These are phyloP conservation scores for Aradus depressus DNA, from an alignment of 2,888 invertebrate species.

Conservation along the genomic window DNA sequence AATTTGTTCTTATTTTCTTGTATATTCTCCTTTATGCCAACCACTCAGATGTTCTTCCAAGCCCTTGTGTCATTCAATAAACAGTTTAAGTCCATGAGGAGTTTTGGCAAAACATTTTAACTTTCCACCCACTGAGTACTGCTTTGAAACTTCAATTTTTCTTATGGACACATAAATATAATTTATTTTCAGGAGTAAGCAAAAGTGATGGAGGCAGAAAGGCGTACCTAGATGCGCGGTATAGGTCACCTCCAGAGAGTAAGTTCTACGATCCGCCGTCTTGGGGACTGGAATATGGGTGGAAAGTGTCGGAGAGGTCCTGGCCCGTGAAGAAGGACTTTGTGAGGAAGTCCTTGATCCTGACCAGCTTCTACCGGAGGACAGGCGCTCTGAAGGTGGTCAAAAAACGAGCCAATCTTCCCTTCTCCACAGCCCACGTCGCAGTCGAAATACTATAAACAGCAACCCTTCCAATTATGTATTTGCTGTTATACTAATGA, in stretches of 20 bases:
- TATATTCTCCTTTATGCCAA: no score
- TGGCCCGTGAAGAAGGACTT: slow-evolving; percentile 20
- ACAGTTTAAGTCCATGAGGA: not conserved
- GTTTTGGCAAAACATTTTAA: no score
- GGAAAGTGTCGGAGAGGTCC: slow-evolving; percentile 24
- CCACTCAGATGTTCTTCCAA: no score
- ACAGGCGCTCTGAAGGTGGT: slow-evolving; percentile 24
- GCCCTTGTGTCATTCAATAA: not conserved
- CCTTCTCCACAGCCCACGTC: slow-evolving; percentile 17
- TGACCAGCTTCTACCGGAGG: slow-evolving; percentile 21
- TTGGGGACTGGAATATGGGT: slow-evolving; percentile 24
- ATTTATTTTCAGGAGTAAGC: slow-evolving; percentile 24
- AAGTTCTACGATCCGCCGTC: slow-evolving; percentile 24
- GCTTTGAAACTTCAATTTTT: no score
- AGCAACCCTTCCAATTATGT: no score
- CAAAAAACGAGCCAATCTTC: slow-evolving; percentile 13
- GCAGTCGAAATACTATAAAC: slow-evolving; percentile 12
- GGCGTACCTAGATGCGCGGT: slow-evolving; percentile 23
- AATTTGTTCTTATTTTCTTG: no score
- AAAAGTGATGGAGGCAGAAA: slow-evolving; percentile 27
- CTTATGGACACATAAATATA: not conserved
- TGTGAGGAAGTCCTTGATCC: slow-evolving; percentile 12
- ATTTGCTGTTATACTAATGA: no score
- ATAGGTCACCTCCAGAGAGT: slow-evolving; percentile 19
- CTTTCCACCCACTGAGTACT: no score